These are phyloP conservation scores for Caenorhabditis briggsae DNA, from an alignment of 1,140 invertebrate genomes.

Conservation along the genomic window DNA sequence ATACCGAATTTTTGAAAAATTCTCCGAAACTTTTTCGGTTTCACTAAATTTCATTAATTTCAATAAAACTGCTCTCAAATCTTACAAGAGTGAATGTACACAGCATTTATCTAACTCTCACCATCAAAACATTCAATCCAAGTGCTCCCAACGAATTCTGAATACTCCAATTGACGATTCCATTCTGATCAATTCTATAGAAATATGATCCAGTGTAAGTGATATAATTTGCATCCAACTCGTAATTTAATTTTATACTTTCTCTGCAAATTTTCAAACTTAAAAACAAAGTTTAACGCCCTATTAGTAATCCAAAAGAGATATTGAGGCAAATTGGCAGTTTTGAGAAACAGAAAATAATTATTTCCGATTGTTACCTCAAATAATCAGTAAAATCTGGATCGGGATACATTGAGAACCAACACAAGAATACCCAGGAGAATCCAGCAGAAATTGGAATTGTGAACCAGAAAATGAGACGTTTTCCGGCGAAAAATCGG, in stretches of 20 bases:
- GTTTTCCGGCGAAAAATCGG: conserved; percentile 24
- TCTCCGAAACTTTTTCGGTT: no score
- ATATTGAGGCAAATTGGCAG: no score
- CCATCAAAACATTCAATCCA: conserved; percentile 31
- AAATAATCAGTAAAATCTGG: conserved; percentile 28
- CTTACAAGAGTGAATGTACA: no score
- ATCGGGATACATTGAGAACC: not conserved
- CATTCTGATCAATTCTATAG: not conserved
- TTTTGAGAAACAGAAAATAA: not conserved
- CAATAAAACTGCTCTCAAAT: no score
- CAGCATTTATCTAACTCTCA: not conserved
- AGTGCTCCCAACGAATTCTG: conserved; percentile 1
- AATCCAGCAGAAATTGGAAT: not conserved
- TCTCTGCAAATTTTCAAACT: not conserved
- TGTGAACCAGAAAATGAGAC: not conserved
- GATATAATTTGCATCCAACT: not conserved
- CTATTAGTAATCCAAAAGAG: no score
- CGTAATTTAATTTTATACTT: not conserved
- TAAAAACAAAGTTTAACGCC: no score
- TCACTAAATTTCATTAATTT: no score
- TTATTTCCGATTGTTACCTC: not conserved
- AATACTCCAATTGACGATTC: not conserved
- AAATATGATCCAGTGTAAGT: conserved; percentile 14
- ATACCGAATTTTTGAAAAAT: no score
- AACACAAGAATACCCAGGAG: not conserved